Base-by-base conservation (phyloP, 2,888 invertebrate species). In the Meteorus cinctellus region DNA sequence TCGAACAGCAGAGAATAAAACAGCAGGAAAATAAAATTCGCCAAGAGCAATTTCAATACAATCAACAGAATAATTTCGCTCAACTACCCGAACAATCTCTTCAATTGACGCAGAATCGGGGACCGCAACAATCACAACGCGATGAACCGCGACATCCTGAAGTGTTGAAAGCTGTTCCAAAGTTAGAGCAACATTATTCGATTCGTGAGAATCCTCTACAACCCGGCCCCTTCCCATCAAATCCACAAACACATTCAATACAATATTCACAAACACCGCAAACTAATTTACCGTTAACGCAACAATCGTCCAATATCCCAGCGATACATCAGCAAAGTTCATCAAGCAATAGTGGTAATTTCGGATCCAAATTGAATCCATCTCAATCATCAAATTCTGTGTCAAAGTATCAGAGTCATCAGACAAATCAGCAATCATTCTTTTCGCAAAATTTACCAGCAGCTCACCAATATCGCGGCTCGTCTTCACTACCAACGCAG, bases 151-250 rank as follows among this genome's bases (percentile, higher is more conserved):
- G 94, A 1, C 94, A 93, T 51, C 95, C 95, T 0, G 95, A 96
- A 89, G 90, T 96, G 59, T 92, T 95, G 27, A 93, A 94, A 74
- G 93, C 96, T 24, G 93, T 96, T 76, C 94, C 96, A 6, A 95
- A 95, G 90, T 93, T 93, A 81, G 96, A 96, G 89, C 95, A 96
- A 82, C 96, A 96, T 82, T 88, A 87, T 41, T 85, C 89, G 0
- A 88, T 89, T 48, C 80, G 89, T 68, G 89, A 89, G 74, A 90
- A 89, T 80, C 89, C 89, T 6, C 84, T 85, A 48, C 88, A 89
- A 71, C 89, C 89, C 0, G 89, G 89, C 19, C 89, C 88, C 0
- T 89, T 88, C 75, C 89, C 90, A 10, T 87, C 87, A 1, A 88
- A 84, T 80, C 81, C 86, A 4, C 80, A 84, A 68, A 75, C 81